Percentiles rank a stretch among this genome's conserved stretches.
phyloP scores from a whole-genome alignment of 2,113 vertebrate species.

The Nothocercus julius region DNA sequence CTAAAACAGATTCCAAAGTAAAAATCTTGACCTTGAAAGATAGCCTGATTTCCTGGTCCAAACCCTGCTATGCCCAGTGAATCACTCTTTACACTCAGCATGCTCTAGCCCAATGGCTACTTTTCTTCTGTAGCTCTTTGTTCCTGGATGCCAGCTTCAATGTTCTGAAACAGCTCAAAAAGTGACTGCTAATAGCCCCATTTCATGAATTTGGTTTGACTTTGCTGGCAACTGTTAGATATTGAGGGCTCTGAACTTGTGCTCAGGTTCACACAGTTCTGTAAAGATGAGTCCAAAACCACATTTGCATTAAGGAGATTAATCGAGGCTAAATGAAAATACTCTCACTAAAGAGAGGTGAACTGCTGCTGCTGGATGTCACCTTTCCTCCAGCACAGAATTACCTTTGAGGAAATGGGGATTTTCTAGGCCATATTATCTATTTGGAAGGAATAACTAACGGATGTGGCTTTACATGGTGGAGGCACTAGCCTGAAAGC shows the following conservation, averaged over 20 bases:
- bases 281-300: background rate
- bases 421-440: background rate
- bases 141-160: background rate
- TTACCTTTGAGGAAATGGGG: background rate
- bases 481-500: background rate
- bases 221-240: background rate
- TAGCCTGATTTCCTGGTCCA: background rate
- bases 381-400: background rate
- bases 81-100: background rate
- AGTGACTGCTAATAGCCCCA: background rate
- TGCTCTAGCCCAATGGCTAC: background rate
- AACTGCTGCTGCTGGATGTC: background rate
- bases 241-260: background rate
- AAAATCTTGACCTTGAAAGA: background rate
- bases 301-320: background rate
- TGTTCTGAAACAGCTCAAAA: background rate
- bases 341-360: background rate
- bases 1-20: background rate
- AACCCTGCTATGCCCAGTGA: background rate
- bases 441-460: background rate
- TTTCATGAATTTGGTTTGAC: background rate
- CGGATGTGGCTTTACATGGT: background rate
- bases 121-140: background rate
- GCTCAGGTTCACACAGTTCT: background rate
- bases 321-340: background rate